Base-by-base conservation (phyloP, 2,888 invertebrate species). In the Heliconius ismenius region DNA sequence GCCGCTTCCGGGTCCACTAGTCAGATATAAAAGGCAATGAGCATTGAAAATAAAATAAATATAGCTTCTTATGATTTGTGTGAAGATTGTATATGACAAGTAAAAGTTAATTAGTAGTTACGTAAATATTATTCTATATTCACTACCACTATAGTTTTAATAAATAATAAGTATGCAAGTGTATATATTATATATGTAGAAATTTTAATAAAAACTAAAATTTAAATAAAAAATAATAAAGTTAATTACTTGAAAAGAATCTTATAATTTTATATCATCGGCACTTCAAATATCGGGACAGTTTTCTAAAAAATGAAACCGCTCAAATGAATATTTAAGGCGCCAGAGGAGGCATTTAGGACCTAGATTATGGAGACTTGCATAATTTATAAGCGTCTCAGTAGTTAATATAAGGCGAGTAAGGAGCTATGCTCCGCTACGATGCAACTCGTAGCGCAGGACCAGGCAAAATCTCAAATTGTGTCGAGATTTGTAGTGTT, bases 291-390 rank as follows among this genome's bases (percentile, higher is more conserved):
- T 88, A 92, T 90, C 88, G 89, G 89, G 90, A 92, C 93, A 92
- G 91, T 93, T 92, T 92, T 92, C 91, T 93, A 92, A 92, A 92
- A 91, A 91, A 93, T 92, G 92, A 93, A 92, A 92, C 91, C 91
- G 85, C 91, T 89, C 88, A 88, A 90, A 92, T 93, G 91, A 93
- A 94, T 93, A 92, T 93, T 93, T 92, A 90, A 93, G 87, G 87
- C 88, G 86, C 87, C 86, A 90, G 90, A 91, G 92, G 90, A 91
- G 90, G 91, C 92, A 91, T 92, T 93, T 93, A 93, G 91, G 91
- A 90, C 89, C 91, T 90, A 90, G 92, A 92, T 93, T 94, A 93
- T 92, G 88, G 91, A 91, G 89, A 90, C 90, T 91, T 92, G 92
- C 92, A 94, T 93, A 93, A 92, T 92, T 93, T 92, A 94, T 92